phyloP scores from a whole-genome alignment of 2,888 invertebrate species.

The Augochlorella aurata region DNA sequence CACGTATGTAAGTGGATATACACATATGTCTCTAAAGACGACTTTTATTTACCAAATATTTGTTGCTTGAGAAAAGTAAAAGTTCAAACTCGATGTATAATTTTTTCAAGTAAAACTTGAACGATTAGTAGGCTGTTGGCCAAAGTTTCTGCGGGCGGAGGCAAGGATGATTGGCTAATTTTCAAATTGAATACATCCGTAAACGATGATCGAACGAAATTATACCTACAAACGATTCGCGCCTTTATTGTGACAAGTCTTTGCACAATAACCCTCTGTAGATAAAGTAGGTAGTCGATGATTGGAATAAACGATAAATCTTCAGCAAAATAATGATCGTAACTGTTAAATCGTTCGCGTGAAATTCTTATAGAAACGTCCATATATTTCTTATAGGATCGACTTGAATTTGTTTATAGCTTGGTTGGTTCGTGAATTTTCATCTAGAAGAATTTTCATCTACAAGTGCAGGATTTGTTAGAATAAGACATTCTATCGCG shows the following conservation, averaged over 20 bases:
- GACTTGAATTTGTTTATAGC: background rate
- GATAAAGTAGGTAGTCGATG: slow-evolving; percentile 32
- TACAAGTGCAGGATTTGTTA: too few species aligned
- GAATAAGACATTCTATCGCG: too few species aligned
- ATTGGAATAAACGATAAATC: background rate
- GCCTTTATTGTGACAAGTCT: background rate
- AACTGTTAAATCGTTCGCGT: background rate
- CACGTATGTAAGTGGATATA: too few species aligned
- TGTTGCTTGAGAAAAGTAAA: too few species aligned
- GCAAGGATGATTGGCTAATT: background rate
- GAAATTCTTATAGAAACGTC: background rate
- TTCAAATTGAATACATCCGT: background rate
- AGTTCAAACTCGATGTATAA: too few species aligned
- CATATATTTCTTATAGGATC: background rate
- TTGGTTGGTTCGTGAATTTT: background rate
- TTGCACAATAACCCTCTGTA: slow-evolving; percentile 22
- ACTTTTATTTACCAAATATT: too few species aligned
- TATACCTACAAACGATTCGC: slow-evolving; percentile 16
- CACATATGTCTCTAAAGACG: too few species aligned
- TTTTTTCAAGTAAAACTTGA: too few species aligned
- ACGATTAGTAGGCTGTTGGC: too few species aligned
- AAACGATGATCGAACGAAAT: background rate
- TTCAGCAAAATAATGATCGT: background rate
- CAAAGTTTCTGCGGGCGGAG: too few species aligned
- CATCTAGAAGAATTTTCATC: too few species aligned